Conservation (phyloP, 92 coral and sea anemone genomes). For the Chrysogorgia sp. region DNA sequence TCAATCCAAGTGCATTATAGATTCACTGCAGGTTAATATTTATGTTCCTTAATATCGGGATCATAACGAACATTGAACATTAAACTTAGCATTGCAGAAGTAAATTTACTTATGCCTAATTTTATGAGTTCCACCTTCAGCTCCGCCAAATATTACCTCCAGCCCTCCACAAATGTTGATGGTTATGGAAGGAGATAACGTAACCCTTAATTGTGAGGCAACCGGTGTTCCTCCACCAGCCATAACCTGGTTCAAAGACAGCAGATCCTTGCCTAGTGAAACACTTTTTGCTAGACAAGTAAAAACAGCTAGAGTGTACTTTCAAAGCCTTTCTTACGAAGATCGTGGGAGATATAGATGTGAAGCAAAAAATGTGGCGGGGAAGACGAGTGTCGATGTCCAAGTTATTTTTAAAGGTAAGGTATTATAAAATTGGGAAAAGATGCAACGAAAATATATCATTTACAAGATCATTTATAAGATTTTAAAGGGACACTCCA, state of each 20-base stretch:
- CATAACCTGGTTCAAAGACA: background rate
- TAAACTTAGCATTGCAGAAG: background rate
- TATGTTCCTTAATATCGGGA: background rate
- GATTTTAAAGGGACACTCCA: too few relatives aligned
- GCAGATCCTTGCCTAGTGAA: background rate
- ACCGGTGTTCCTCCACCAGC: background rate
- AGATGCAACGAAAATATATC: too few relatives aligned
- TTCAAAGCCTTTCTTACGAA: background rate
- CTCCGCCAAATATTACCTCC: background rate
- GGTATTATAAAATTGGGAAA: too few relatives aligned
- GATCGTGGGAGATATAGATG: background rate
- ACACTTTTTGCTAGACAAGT: background rate
- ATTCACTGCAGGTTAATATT: too few relatives aligned
- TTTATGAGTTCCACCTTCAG: background rate
- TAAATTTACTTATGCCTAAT: background rate
- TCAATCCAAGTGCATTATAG: too few relatives aligned
- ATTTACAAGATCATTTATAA: too few relatives aligned
- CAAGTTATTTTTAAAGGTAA: constrained; percentile 5
- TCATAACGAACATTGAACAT: background rate
- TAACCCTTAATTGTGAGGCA: background rate
- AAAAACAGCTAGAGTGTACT: background rate
- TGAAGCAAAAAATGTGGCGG: background rate
- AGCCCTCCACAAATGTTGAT: background rate
- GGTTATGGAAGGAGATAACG: background rate
- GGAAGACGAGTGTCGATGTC: background rate